Base-by-base conservation (phyloP, 92 coral and sea anemone genomes). In the Siderastrea siderea region DNA sequence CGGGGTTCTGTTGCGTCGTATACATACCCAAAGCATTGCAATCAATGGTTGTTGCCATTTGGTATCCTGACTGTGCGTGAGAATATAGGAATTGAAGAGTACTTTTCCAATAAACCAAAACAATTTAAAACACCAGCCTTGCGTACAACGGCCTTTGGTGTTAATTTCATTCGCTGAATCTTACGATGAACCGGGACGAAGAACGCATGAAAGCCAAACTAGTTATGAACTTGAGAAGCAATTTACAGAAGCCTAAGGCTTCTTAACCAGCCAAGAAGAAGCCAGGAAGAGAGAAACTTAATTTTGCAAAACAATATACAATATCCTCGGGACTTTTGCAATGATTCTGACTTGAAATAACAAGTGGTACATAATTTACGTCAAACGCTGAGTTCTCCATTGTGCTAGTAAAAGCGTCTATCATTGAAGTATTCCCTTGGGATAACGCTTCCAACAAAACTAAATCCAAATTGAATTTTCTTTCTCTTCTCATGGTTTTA, bases 341-440 rank as follows among this genome's bases (percentile, higher is more conserved):
- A 38, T 70, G 55, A 57, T 19, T 15, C 61, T 5, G 2, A 4
- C 16, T 48, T 63, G 44, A 13, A 61, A 53, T 63, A 62, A 68
- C 19, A 3, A 16, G 17, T 44, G 58, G 49, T 47, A 15, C 3
- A 11, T 16, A 60, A 51, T 54, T 51, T 70, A 65, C 68, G 77
- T 68, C 85, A 81, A 69, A 81, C 85, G 51, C 53, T 3, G 76
- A 49, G 46, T 65, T 47, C 62, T 50, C 49, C 1, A 60, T 81
- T 81, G 63, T 81, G 47, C 8, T 57, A 16, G 61, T 68, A 44
- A 81, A 68, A 68, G 51, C 10, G n/a, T 68, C 7, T 78, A 53
- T 78, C n/a, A n/a, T 15, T 69, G 0, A 69, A 15, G 4, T 3
- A 81, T 38, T 81, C 85, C 68, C 77, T 69, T 38, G 85, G 76